Base-by-base conservation (phyloP, 1,140 invertebrate species). In the Ylistrum balloti region DNA sequence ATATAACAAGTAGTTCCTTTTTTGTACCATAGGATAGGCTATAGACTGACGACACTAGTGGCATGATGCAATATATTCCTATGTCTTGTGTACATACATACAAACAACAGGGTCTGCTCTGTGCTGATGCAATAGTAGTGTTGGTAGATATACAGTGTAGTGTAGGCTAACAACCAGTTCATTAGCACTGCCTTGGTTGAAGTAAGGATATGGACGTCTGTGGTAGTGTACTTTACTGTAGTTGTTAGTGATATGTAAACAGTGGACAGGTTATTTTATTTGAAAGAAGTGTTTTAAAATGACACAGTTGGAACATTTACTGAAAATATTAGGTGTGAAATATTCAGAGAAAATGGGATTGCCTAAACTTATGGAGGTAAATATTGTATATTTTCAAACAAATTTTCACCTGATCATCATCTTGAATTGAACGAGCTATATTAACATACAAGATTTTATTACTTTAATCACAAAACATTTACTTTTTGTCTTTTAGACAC, bases 401-500 rank as follows among this genome's bases (percentile, higher is more conserved):
- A 7, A 38, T 38, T 38, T 38, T n/a, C n/a, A n/a, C n/a, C n/a
- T n/a, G n/a, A n/a, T n/a, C n/a, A n/a, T n/a, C n/a, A n/a, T n/a
- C n/a, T 7, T 17, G 41, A 45, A 9, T 45, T 45, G 1, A 45
- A 45, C 20, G 41, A 45, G 20, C 20, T 13, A 17, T 45, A 15
- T 9, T 45, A 45, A 45, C 41, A 45, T 45, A 1, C 20, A 45
- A 45, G 9, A 45, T 15, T 45, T 45, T 45, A 1, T 45, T 45
- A 13, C 35, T 38, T 38, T 38, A 20, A 56, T 11, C 56, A 28
- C 28, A 74, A 85, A 33, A 11, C 22, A n/a, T 86, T 20, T 87
- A 85, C 88, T 93, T 86, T 91, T 91, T 86, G 90, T 48, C 56
- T 96, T 95, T 86, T 94, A 96, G 97, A 97, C 97, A 48, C 97